A percentile compares a stretch with the other conserved stretches of the same genome.
phyloP scores from a whole-genome alignment of 2,888 invertebrate species.

The Hydriomena furcata region DNA sequence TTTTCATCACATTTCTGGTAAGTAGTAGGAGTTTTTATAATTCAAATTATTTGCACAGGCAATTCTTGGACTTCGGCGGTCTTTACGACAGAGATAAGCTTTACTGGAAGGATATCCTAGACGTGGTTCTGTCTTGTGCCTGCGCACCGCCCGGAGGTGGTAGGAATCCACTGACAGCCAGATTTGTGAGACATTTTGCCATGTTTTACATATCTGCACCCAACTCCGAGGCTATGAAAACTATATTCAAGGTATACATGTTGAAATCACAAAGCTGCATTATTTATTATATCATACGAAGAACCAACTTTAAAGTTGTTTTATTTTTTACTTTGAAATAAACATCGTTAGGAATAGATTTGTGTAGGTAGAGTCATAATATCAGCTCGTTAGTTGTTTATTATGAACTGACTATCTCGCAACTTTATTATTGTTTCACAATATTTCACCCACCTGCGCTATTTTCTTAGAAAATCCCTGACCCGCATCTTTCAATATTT shows the following conservation, averaged over 20 bases:
- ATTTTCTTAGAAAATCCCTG: too few species aligned
- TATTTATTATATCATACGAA: not conserved
- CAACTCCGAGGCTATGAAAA: conserved; percentile 88
- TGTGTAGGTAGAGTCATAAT: too few species aligned
- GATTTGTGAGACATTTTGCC: conserved; percentile 95
- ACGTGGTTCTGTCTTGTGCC: conserved; percentile 91
- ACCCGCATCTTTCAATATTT: too few species aligned
- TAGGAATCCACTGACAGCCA: conserved; percentile 91
- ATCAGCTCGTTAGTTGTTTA: too few species aligned
- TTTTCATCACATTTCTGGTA: too few species aligned
- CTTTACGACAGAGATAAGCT: conserved; percentile 94
- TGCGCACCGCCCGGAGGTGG: conserved; percentile 97
- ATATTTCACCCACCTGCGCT: too few species aligned
- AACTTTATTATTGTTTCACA: too few species aligned
- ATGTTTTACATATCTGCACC: conserved; percentile 93
- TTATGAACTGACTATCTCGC: too few species aligned
- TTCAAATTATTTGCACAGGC: conserved; percentile 64
- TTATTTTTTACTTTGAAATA: too few species aligned
- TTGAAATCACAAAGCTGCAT: not conserved
- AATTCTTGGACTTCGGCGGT: conserved; percentile 90
- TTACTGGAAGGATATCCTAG: conserved; percentile 94
- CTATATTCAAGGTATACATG: conserved; percentile 87
- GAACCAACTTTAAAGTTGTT: too few species aligned
- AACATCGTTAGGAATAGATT: too few species aligned
- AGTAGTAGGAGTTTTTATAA: too few species aligned